A percentile compares a stretch with the other conserved stretches of the same genome.
These are phyloP conservation scores for Lutjanus erythropterus DNA, from an alignment of 2,113 vertebrate species.

Conservation along the genomic window DNA sequence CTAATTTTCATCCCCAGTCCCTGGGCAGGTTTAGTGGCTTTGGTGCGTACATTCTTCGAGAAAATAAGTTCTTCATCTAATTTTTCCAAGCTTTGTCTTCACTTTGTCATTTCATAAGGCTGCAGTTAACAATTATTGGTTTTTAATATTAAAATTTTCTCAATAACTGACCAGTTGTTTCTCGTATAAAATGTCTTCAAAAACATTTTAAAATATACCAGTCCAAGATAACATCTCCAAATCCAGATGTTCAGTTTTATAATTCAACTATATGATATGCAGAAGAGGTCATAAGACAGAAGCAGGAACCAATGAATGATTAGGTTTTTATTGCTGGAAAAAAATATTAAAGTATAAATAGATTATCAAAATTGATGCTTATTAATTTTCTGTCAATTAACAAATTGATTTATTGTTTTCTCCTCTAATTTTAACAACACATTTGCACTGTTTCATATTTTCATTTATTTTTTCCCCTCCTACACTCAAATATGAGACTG, in stretches of 20 bases:
- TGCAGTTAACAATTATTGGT: background rate
- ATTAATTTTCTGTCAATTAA: background rate
- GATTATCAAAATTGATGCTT: background rate
- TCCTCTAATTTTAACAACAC: background rate
- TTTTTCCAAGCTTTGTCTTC: constrained; percentile 3
- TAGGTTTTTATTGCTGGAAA: background rate
- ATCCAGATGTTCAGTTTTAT: background rate
- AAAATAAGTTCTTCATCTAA: background rate
- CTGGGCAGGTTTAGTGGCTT: background rate
- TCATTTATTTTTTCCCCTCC: background rate
- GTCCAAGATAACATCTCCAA: background rate
- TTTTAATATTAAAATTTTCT: background rate
- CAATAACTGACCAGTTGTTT: background rate
- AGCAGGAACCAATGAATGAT: background rate
- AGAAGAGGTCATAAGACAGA: background rate
- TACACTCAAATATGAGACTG: no score
- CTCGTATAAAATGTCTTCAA: background rate
- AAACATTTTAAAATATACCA: background rate
- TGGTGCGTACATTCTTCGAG: background rate
- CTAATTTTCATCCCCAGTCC: no score
- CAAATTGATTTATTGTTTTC: no score
- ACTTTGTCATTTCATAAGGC: background rate
- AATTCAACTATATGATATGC: background rate
- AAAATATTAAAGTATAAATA: background rate
- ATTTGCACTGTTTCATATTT: background rate